Conservation (phyloP, 1,140 invertebrate genomes). For the Drosophila kepulauana region DNA sequence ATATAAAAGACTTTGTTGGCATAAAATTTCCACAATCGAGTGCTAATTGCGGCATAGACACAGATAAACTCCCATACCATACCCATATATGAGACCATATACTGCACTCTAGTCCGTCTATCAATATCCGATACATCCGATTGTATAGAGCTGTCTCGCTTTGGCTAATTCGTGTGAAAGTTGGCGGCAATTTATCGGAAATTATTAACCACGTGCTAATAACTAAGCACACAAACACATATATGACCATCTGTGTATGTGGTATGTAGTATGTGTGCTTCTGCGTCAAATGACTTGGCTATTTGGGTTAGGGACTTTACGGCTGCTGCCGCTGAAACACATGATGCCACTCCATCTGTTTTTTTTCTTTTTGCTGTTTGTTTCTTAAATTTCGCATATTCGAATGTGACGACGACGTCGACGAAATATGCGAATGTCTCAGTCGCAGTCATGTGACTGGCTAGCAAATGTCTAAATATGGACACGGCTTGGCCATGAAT, state of each 20-base stretch:
- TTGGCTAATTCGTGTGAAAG: constrained; percentile 40
- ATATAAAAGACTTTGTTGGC: constrained; percentile 58
- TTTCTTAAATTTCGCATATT: constrained; percentile 35
- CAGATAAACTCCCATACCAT: neutral
- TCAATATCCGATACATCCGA: neutral
- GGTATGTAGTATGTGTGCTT: constrained; percentile 1
- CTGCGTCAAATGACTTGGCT: constrained; percentile 61
- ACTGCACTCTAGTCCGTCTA: too few species aligned
- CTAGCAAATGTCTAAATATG: constrained; percentile 78
- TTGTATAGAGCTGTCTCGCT: constrained; percentile 5
- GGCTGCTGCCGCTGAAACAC: constrained; percentile 47
- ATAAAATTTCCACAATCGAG: constrained; percentile 76
- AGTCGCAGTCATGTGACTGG: constrained; percentile 69
- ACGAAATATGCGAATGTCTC: constrained; percentile 9
- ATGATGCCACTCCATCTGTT: constrained; percentile 62
- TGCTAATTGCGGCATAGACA: constrained; percentile 67
- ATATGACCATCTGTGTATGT: constrained; percentile 19
- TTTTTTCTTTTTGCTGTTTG: constrained; percentile 29
- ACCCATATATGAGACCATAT: too few species aligned
- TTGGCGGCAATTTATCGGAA: constrained; percentile 58
- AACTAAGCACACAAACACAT: constrained; percentile 45
- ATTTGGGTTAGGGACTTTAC: constrained; percentile 70
- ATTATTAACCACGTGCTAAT: constrained; percentile 76
- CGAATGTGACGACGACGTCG: constrained; percentile 5
- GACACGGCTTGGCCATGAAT: constrained; percentile 62